Percentiles rank a stretch among this genome's conserved stretches.
These are phyloP conservation scores for Hucho hucho DNA, from an alignment of 2,113 vertebrate species.

Conservation along the genomic window DNA sequence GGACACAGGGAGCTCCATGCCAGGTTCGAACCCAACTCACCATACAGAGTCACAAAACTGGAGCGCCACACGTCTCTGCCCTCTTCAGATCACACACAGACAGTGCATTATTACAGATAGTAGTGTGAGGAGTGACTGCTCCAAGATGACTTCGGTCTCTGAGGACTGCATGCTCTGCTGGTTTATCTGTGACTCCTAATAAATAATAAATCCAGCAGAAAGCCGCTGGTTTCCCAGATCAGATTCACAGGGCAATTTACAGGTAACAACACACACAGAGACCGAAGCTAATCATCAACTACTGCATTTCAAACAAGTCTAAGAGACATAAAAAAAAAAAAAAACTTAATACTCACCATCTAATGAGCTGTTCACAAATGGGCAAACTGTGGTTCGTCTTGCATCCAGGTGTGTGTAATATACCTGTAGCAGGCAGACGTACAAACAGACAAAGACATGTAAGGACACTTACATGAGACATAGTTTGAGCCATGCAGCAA, in stretches of 20 bases:
- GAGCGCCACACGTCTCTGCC: conserved; percentile 71
- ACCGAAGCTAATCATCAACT: too few relatives aligned
- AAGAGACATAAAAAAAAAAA: background rate
- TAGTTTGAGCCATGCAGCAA: background rate
- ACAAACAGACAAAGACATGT: background rate
- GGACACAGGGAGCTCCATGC: conserved; percentile 51
- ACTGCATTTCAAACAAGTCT: too few relatives aligned
- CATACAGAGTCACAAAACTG: conserved; percentile 39
- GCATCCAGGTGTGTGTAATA: conserved; percentile 66
- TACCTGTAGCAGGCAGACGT: conserved; percentile 44
- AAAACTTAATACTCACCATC: conserved; percentile 72
- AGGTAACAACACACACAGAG: too few relatives aligned
- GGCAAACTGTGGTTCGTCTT: conserved; percentile 71
- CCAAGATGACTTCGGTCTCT: too few relatives aligned
- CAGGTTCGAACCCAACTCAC: conserved; percentile 55
- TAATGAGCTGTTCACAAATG: conserved; percentile 58
- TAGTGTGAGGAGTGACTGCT: too few relatives aligned
- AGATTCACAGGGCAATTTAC: too few relatives aligned
- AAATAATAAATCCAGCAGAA: too few relatives aligned
- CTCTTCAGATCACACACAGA: background rate
- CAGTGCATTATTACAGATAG: background rate
- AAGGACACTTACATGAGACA: background rate
- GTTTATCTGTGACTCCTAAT: too few relatives aligned
- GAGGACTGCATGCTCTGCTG: too few relatives aligned
- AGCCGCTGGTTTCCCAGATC: too few relatives aligned